Evolutionary conservation across 2,113 vertebrate species (phyloP).

Genomic region (Cygnus buccinator): DNA sequence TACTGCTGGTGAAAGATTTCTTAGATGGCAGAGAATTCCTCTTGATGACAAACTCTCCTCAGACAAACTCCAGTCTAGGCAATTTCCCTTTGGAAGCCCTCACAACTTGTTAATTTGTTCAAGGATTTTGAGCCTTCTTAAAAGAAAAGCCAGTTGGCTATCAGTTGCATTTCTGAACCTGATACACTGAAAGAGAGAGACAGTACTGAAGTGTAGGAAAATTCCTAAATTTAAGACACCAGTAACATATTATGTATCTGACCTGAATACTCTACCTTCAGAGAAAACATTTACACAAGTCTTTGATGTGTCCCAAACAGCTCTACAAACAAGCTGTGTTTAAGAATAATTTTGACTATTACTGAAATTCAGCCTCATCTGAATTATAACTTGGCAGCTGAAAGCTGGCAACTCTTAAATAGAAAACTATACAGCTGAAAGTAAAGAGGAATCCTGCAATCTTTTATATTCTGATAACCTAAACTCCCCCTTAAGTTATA

Average conservation of each 20-base stretch:
- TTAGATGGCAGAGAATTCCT: conserved; percentile 43
- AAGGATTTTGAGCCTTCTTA: conserved; percentile 18
- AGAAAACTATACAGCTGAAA: neutral
- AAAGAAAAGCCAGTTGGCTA: conserved; percentile 47
- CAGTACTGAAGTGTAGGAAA: neutral
- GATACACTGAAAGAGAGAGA: neutral
- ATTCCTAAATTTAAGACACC: conserved; percentile 22
- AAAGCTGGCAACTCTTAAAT: neutral
- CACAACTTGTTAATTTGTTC: conserved; percentile 37
- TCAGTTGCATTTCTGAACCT: neutral
- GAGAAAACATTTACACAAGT: conserved; percentile 5
- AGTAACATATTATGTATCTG: neutral
- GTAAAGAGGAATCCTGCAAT: neutral
- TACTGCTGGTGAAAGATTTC: conserved; percentile 39
- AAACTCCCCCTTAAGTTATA: neutral
- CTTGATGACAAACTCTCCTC: conserved; percentile 43
- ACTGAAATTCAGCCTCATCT: conserved; percentile 7
- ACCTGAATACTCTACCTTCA: conserved; percentile 14
- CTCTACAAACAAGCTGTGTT: neutral
- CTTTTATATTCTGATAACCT: neutral
- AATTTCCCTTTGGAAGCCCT: conserved; percentile 50
- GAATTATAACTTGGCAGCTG: neutral
- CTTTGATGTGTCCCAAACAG: neutral
- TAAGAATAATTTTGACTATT: conserved; percentile 6
- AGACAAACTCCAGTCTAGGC: conserved; percentile 29